These are phyloP conservation scores for Scalopus aquaticus DNA, from an alignment of 2,113 vertebrate species.

Conservation along the genomic window DNA sequence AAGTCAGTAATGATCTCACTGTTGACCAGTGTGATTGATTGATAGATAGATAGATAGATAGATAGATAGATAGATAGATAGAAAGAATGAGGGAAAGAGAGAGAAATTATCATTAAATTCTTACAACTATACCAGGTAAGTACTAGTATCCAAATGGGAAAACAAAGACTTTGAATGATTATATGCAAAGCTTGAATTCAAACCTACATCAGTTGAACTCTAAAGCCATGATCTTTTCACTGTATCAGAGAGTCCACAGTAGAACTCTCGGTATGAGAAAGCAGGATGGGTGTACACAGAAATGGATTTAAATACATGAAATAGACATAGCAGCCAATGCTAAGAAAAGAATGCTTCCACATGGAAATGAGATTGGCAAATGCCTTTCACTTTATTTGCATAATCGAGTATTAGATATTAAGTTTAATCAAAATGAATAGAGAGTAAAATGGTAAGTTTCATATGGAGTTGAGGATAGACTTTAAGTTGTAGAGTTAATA, in stretches of 20 bases:
- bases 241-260: neutral
- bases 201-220: neutral
- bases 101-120: neutral
- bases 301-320: neutral
- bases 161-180: neutral
- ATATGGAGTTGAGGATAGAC: slow-evolving; percentile 10
- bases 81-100: too few relatives aligned
- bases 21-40: too few relatives aligned
- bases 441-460: slow-evolving; percentile 57
- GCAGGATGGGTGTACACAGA: neutral
- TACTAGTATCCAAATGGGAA: neutral
- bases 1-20: too few relatives aligned
- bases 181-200: neutral
- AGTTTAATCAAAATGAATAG: slow-evolving; percentile 56
- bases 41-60: neutral
- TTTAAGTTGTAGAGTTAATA: slow-evolving; percentile 47
- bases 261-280: neutral
- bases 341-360: neutral
- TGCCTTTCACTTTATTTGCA: slow-evolving; percentile 8
- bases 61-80: too few relatives aligned
- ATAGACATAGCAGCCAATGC: neutral
- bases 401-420: slow-evolving; percentile 54
- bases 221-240: neutral
- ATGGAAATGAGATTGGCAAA: neutral
- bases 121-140: neutral